Conservation (phyloP, 53 echinoderm and acorn worm genomes). For the Hippasteria phrygiana region DNA sequence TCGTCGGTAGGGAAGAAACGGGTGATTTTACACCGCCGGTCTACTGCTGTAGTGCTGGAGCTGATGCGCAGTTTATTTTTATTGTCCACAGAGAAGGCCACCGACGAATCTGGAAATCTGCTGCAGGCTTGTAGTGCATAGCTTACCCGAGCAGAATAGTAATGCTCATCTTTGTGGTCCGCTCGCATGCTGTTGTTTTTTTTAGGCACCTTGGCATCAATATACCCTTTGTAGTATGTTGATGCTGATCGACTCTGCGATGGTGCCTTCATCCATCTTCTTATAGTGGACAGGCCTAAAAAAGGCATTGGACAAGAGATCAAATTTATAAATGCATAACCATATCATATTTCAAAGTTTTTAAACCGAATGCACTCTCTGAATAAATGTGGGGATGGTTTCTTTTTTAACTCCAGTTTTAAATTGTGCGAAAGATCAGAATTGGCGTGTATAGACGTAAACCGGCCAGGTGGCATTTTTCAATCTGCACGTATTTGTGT, state of each 20-base stretch:
- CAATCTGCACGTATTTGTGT: too few species aligned
- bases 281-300: neutral
- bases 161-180: conserved; percentile 47
- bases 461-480: too few species aligned
- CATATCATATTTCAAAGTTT: too few species aligned
- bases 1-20: conserved; percentile 59
- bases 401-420: too few species aligned
- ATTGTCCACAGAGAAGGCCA: conserved; percentile 63
- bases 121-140: conserved; percentile 34
- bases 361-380: too few species aligned
- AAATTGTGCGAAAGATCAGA: too few species aligned
- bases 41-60: conserved; percentile 39
- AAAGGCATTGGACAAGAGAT: too few species aligned
- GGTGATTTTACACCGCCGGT: conserved; percentile 31
- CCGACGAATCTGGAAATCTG: neutral
- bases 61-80: conserved; percentile 68
- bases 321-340: neutral
- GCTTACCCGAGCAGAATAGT: conserved; percentile 58
- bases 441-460: too few species aligned
- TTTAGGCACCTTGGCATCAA: conserved; percentile 51
- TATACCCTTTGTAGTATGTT: conserved; percentile 55
- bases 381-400: too few species aligned
- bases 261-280: neutral
- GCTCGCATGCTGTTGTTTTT: conserved; percentile 34
- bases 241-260: neutral